A percentile compares a stretch with the other conserved stretches of the same genome.
Conservation (phyloP, 1,140 invertebrate genomes). For the Drosophila kikkawai region DNA sequence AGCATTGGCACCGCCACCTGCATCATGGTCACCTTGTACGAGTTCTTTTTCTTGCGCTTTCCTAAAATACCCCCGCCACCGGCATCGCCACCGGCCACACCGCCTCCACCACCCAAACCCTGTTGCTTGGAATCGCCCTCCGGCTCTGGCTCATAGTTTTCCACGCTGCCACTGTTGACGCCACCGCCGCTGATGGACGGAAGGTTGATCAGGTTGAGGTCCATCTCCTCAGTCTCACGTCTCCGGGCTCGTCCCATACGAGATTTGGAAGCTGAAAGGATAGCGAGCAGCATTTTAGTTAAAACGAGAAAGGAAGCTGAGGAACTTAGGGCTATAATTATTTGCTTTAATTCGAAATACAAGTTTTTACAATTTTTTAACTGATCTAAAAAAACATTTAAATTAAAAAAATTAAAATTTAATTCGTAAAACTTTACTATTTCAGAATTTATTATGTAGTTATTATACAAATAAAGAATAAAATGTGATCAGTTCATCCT, state of each 20-base stretch:
- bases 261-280: conserved; percentile 39
- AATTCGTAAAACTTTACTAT: too few species aligned
- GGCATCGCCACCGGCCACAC: conserved; percentile 22
- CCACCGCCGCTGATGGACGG: conserved; percentile 52
- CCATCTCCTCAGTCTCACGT: conserved; percentile 64
- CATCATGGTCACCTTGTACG: conserved; percentile 69
- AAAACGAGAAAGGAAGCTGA: background rate
- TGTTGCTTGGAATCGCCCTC: conserved; percentile 73
- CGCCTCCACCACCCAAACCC: conserved; percentile 34
- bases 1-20: conserved; percentile 82
- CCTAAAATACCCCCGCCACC: conserved; percentile 41
- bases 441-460: too few species aligned
- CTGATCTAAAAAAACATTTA: too few species aligned
- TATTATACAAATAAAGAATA: background rate
- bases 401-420: too few species aligned
- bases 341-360: too few species aligned
- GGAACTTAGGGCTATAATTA: too few species aligned
- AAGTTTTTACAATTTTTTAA: too few species aligned
- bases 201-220: conserved; percentile 59
- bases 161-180: conserved; percentile 59
- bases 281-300: background rate
- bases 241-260: conserved; percentile 63
- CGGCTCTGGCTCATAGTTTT: conserved; percentile 62
- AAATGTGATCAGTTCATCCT: background rate
- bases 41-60: conserved; percentile 67